Conservation (phyloP, 2,888 invertebrate species). For the Clanis bilineata region DNA sequence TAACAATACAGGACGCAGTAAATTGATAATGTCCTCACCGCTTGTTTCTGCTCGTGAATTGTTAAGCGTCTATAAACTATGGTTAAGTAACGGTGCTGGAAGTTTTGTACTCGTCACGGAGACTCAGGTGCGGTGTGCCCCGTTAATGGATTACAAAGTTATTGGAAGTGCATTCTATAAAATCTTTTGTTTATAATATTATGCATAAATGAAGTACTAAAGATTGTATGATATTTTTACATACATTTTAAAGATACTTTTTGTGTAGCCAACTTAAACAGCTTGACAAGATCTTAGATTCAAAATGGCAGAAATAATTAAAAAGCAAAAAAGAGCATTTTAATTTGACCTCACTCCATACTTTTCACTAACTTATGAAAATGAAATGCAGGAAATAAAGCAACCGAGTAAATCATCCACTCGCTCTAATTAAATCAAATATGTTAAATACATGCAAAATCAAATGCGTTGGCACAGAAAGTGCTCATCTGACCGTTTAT, state of each 20-base stretch:
- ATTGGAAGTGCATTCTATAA: background rate
- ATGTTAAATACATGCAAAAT: constrained; percentile 8
- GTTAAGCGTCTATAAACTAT: constrained; percentile 1
- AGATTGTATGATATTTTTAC: no score
- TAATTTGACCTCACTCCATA: background rate
- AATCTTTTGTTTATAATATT: background rate
- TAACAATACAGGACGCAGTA: background rate
- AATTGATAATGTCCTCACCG: background rate
- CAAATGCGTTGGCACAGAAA: background rate
- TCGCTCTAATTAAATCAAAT: constrained; percentile 5
- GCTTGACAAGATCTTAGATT: no score
- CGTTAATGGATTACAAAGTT: background rate
- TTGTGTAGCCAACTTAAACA: no score
- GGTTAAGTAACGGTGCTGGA: background rate
- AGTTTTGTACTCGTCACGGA: background rate
- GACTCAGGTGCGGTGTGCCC: background rate
- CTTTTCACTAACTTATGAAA: background rate
- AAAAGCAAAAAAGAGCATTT: background rate
- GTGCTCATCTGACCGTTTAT: background rate
- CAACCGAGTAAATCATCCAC: background rate
- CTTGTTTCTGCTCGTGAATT: background rate
- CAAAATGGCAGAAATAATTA: background rate
- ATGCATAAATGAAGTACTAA: no score
- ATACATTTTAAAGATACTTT: no score
- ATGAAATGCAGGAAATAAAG: background rate